Percentiles rank a stretch among this genome's conserved stretches.
phyloP scores from a whole-genome alignment of 2,797 vertebrate species.

The Sebastes steindachneri region DNA sequence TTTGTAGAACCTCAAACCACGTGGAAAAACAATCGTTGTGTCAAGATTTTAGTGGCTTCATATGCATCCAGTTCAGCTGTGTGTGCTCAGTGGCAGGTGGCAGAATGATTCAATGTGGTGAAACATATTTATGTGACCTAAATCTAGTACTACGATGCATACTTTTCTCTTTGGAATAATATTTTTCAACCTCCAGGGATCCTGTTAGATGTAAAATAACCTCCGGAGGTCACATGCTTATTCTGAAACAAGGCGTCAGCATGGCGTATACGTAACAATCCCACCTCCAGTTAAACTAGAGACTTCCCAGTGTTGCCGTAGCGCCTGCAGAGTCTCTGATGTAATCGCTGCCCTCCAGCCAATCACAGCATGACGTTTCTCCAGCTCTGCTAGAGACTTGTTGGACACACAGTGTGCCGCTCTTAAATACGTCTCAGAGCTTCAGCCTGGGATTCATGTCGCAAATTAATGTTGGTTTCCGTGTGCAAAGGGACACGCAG shows the following conservation, averaged over 20 bases:
- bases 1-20: slow-evolving; percentile 16
- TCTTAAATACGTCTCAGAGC: slow-evolving; percentile 20
- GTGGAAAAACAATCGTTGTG: slow-evolving; percentile 22
- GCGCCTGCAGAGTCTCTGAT: slow-evolving; percentile 42
- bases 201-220: neutral
- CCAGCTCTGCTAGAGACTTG: slow-evolving; percentile 10
- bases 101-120: neutral
- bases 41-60: slow-evolving; percentile 7
- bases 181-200: neutral
- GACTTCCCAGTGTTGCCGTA: slow-evolving; percentile 34
- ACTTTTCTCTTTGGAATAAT: neutral
- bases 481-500: neutral
- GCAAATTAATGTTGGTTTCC: neutral
- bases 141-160: neutral
- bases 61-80: neutral
- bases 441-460: neutral
- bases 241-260: neutral
- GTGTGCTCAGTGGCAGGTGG: neutral
- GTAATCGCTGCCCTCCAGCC: slow-evolving; percentile 31
- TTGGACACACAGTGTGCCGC: neutral
- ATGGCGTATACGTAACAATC: neutral
- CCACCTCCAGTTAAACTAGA: slow-evolving; percentile 6
- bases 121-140: slow-evolving; percentile 8
- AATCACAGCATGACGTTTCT: slow-evolving; percentile 41
- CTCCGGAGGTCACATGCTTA: neutral